A percentile compares a stretch with the other conserved stretches of the same genome.
Evolutionary conservation across 2,113 vertebrate species (phyloP).

Genomic region (Conger conger): DNA sequence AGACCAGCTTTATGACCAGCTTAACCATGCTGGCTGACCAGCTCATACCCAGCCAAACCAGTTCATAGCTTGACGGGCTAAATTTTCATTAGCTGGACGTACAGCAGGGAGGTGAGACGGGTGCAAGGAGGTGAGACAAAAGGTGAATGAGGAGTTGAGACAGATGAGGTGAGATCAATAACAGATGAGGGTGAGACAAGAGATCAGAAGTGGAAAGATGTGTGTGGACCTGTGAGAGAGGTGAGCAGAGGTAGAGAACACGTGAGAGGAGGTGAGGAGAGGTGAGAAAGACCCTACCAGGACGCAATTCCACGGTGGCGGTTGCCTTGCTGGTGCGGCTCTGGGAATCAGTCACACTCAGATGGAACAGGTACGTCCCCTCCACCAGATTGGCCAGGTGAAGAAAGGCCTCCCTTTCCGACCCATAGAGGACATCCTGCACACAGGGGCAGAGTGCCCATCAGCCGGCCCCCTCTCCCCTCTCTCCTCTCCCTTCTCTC

Average conservation of each 20-base stretch:
- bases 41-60: too few relatives aligned
- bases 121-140: too few relatives aligned
- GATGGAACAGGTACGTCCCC: slow-evolving; percentile 82
- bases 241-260: not conserved
- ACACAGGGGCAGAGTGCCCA: not conserved
- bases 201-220: too few relatives aligned
- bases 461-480: not conserved
- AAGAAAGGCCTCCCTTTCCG: slow-evolving; percentile 68
- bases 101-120: too few relatives aligned
- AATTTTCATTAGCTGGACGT: too few relatives aligned
- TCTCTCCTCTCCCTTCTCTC: not conserved
- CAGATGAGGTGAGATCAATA: too few relatives aligned
- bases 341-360: slow-evolving; percentile 74
- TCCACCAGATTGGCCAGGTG: slow-evolving; percentile 86
- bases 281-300: slow-evolving; percentile 68
- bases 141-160: too few relatives aligned
- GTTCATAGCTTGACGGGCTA: too few relatives aligned
- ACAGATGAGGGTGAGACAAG: too few relatives aligned
- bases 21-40: too few relatives aligned
- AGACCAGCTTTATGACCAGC: too few relatives aligned
- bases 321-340: slow-evolving; percentile 74
- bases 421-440: slow-evolving; percentile 80
- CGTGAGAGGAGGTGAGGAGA: not conserved
- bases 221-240: too few relatives aligned
- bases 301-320: slow-evolving; percentile 82